phyloP scores from a whole-genome alignment of 2,888 invertebrate genomes.

The Thyatira batis region DNA sequence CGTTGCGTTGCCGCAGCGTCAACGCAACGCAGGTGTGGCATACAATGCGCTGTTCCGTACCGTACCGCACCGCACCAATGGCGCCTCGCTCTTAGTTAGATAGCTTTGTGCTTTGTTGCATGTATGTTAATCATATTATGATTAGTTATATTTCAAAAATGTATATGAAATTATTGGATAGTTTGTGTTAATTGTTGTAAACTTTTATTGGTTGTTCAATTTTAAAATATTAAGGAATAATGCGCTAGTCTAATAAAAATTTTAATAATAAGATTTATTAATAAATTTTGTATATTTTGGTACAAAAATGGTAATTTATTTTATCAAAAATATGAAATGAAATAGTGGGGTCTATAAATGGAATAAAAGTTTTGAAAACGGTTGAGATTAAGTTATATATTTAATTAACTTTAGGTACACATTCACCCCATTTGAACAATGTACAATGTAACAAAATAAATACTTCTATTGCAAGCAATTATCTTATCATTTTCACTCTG shows the following conservation, averaged over 20 bases:
- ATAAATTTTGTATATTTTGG: constrained; percentile 15
- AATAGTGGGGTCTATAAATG: constrained; percentile 7
- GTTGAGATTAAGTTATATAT: constrained; percentile 3
- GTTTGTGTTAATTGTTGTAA: neutral
- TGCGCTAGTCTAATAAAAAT: constrained; percentile 16
- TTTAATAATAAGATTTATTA: constrained; percentile 7
- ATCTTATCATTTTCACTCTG: neutral
- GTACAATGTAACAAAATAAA: constrained; percentile 3
- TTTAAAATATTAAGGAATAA: neutral
- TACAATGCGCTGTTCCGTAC: too few relatives aligned
- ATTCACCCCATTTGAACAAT: neutral
- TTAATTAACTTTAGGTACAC: neutral
- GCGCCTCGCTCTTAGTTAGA: too few relatives aligned
- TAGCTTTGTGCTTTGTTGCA: too few relatives aligned
- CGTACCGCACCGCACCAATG: too few relatives aligned
- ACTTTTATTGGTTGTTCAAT: too few relatives aligned
- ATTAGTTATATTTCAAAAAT: too few relatives aligned
- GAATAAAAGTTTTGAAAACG: constrained; percentile 7
- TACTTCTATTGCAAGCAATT: neutral
- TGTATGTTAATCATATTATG: too few relatives aligned
- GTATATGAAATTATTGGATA: too few relatives aligned
- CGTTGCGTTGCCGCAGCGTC: too few relatives aligned
- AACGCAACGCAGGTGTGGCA: too few relatives aligned
- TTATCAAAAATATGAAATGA: constrained; percentile 6
- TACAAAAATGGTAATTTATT: constrained; percentile 18